Evolutionary conservation across 2,113 vertebrate species (phyloP), one percentile per base, ranked within the genome.

Genomic region (Entelurus aequoreus): DNA sequence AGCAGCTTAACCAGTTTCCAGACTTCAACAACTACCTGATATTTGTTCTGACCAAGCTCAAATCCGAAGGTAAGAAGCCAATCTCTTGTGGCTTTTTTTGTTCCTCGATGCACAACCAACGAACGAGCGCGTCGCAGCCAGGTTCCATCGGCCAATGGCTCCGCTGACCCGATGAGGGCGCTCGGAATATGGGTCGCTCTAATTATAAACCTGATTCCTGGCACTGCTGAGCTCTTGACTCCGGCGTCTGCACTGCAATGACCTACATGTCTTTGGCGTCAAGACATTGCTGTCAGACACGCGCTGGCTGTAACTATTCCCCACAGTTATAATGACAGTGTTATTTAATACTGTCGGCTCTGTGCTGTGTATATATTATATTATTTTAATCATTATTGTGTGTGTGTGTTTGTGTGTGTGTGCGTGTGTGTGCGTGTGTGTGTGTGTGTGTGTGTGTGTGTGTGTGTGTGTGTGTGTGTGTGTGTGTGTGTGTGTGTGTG

Each of bases 11-110:
- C 90, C 96, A 99, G 73, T 99, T 93, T 83, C 96, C 96, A 68
- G 96, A 99, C 90, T 98, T 99, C 75, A 99, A 99, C 91, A 99
- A 96, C 90, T 99, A 99, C 79, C 81, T 99, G 87, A 99, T 99
- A 86, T 99, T 99, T 85, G 96, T 99, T 76, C 89, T 99, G 68
- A 99, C 96, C 0, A 98, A 98, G 80, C 85, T 99, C 72, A 99
- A 97, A 87, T 95, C 95, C 48, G 96, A 98, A 98, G 96, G 96
- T 99, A 90, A 90, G 93, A 10, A 1, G n/a, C 21, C 1, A 1
- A 28, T 11, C 1, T 57, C 9, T 40, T 5, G 44, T 6, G 5
- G 40, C 19, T 19, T 11, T 10, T 15, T 16, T 4, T 53, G 13
- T 78, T 68, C 52, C 53, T 62, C 6, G 9, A 58, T 55, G 21